These are phyloP conservation scores for Microcebus jonahi DNA, from an alignment of 2,113 vertebrate species.

Conservation along the genomic window DNA sequence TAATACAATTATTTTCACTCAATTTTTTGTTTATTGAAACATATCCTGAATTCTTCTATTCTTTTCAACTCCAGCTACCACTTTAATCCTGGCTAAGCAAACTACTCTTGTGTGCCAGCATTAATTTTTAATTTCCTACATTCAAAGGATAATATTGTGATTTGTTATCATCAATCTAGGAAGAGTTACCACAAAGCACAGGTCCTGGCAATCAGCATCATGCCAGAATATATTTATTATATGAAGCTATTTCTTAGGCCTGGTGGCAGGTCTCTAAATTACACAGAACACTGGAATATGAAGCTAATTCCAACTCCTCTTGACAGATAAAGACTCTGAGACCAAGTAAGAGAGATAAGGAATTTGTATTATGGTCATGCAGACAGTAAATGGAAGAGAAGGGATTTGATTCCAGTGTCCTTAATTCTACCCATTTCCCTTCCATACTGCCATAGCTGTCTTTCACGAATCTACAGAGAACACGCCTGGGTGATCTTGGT, in stretches of 20 bases:
- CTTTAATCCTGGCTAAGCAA: background rate
- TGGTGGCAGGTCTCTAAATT: background rate
- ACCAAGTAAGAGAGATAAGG: background rate
- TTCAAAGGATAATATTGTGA: background rate
- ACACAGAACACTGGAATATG: background rate
- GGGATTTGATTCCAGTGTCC: background rate
- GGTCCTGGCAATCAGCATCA: background rate
- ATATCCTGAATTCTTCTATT: background rate
- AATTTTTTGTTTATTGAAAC: background rate
- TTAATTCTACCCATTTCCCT: background rate
- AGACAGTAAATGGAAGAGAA: background rate
- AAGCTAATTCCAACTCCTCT: background rate
- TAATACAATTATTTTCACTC: background rate
- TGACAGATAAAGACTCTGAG: background rate
- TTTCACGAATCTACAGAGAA: background rate
- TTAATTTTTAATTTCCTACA: slow-evolving; percentile 38
- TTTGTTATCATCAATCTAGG: background rate
- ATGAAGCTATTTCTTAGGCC: background rate
- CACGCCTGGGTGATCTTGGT: background rate
- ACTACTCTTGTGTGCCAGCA: background rate
- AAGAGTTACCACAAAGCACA: background rate
- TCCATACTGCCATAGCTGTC: background rate
- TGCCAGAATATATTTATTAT: background rate
- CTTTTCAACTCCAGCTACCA: background rate
- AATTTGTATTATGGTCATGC: background rate